Conservation (phyloP, 2,888 invertebrate genomes). For the Patella caerulea region DNA sequence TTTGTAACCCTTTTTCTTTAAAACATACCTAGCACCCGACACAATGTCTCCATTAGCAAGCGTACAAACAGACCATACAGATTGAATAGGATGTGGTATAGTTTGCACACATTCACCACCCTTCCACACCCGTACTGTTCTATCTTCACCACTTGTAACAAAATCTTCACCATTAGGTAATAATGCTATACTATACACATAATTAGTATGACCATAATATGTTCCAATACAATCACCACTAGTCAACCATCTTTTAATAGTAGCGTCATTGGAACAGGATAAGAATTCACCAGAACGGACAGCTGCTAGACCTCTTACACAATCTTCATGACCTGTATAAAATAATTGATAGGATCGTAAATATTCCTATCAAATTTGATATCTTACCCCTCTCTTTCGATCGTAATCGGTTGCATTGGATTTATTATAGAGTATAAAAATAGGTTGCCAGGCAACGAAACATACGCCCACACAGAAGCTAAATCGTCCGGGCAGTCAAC, state of each 20-base stretch:
- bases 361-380: background rate
- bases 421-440: too few relatives aligned
- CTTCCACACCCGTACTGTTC: constrained; percentile 86
- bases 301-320: constrained; percentile 85
- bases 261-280: constrained; percentile 93
- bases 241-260: constrained; percentile 86
- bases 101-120: constrained; percentile 74
- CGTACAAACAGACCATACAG: constrained; percentile 89
- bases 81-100: constrained; percentile 85
- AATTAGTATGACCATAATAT: constrained; percentile 88
- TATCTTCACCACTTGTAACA: constrained; percentile 90
- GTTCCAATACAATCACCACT: constrained; percentile 78
- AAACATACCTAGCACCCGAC: constrained; percentile 79
- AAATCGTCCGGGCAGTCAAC: too few relatives aligned
- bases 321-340: constrained; percentile 87
- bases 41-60: constrained; percentile 91
- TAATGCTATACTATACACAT: constrained; percentile 80
- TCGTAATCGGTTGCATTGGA: too few relatives aligned
- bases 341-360: background rate
- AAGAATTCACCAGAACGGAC: constrained; percentile 80
- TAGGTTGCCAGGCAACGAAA: too few relatives aligned
- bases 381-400: too few relatives aligned
- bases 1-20: too few relatives aligned
- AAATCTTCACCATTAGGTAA: constrained; percentile 77
- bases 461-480: too few relatives aligned